Evolutionary conservation across 2,797 vertebrate genomes (phyloP), one percentile per base, ranked within the genome.

Genomic region (Acipenser transmontanus): DNA sequence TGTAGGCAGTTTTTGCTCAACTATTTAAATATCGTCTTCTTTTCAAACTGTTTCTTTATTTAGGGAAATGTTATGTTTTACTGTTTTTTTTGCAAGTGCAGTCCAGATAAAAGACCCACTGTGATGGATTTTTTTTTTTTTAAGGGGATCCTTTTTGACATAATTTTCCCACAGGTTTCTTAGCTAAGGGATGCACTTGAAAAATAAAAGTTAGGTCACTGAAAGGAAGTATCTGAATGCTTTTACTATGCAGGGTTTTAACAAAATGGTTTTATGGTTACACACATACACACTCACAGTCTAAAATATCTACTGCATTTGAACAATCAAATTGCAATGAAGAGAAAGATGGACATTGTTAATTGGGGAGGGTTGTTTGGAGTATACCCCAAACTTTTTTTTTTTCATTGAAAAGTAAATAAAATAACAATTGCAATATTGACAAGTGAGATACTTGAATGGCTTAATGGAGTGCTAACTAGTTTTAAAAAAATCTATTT

Each of bases 151-250:
- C 64, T 83, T 82, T 81, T 85, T 84, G 78, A 84, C 82, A 77
- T 84, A 60, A 79, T 87, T 92, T 92, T 92, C 88, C 87, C 90
- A 89, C 86, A 70, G 84, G 83, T 79, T 90, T 85, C 83, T 85
- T 89, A 85, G 81, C 84, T 86, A 68, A 72, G 77, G 73, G 75
- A 78, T 69, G 59, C 79, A 81, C 84, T 86, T 66, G 68, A 75
- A 76, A 82, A 85, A 82, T 83, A 79, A 83, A 84, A 84, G 76
- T 77, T 78, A 83, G 81, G 76, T 76, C 72, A 75, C 64, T 8
- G 64, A 67, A 66, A 11, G 68, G 66, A 69, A 49, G 70, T 69
- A 69, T 80, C 78, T 83, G 78, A 79, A 77, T 82, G 73, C 73
- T 72, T 65, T 62, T 67, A 73, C 74, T 73, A 72, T 82, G 81